A percentile compares a stretch with the other conserved stretches of the same genome.
Evolutionary conservation across 2,113 vertebrate species (phyloP).

Genomic region (Lepus europaeus): DNA sequence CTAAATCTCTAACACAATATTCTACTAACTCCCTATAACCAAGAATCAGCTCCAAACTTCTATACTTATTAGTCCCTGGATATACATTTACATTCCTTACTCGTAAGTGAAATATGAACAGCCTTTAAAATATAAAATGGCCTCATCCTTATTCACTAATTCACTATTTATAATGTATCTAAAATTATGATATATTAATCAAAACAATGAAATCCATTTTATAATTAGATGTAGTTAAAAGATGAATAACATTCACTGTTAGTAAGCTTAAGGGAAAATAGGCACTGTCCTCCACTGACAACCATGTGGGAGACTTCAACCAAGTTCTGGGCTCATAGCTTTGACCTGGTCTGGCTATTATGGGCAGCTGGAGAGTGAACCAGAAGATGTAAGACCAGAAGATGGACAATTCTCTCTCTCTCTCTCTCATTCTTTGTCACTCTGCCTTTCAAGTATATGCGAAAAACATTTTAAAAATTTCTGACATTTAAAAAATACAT

Average conservation of each 20-base stretch:
- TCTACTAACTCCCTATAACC: background rate
- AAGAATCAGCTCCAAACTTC: background rate
- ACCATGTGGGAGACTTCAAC: no score
- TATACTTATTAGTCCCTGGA: background rate
- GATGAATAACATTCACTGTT: background rate
- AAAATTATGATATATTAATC: background rate
- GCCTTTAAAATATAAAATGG: background rate
- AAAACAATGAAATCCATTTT: constrained; percentile 3
- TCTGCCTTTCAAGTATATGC: no score
- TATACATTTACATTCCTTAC: constrained; percentile 18
- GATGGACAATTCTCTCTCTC: no score
- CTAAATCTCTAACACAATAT: background rate
- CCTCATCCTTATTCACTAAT: background rate
- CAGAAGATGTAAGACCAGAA: no score
- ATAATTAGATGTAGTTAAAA: constrained; percentile 53
- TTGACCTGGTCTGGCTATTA: no score
- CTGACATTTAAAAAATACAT: no score
- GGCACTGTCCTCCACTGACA: background rate
- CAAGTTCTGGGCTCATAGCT: no score
- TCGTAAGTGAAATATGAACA: background rate
- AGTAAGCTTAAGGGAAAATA: background rate
- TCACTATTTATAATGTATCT: background rate
- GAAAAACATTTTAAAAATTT: no score
- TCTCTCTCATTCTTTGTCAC: no score
- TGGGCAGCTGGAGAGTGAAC: no score